Percentiles rank a stretch among this genome's conserved stretches.
phyloP scores from a whole-genome alignment of 2,888 invertebrate genomes.

The Harmothoe impar region DNA sequence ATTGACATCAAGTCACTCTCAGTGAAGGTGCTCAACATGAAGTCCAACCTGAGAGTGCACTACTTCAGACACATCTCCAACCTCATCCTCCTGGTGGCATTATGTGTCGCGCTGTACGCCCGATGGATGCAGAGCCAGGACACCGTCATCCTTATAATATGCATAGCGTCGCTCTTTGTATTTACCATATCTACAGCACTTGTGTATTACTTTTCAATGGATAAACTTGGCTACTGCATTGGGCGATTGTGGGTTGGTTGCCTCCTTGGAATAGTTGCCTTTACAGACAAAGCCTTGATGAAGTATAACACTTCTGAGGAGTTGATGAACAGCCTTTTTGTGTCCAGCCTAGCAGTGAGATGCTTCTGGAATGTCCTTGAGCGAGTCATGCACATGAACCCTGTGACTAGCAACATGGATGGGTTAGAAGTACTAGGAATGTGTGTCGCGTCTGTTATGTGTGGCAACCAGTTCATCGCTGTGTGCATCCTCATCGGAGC shows the following conservation, averaged over 20 bases:
- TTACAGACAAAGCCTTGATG: conserved; percentile 74
- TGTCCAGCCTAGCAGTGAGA: conserved; percentile 76
- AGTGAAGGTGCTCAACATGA: conserved; percentile 48
- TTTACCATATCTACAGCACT: conserved; percentile 78
- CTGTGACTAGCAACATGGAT: conserved; percentile 73
- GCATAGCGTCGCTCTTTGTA: conserved; percentile 77
- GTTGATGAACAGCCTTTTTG: conserved; percentile 79
- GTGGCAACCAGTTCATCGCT: conserved; percentile 74
- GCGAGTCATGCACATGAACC: conserved; percentile 72
- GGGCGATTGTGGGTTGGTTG: conserved; percentile 81
- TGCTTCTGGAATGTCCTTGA: conserved; percentile 77
- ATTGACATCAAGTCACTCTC: conserved; percentile 27
- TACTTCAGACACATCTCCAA: conserved; percentile 77
- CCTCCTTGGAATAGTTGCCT: conserved; percentile 79
- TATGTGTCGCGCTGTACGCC: conserved; percentile 80
- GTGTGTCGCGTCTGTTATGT: conserved; percentile 76
- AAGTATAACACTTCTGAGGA: conserved; percentile 76
- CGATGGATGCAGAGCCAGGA: conserved; percentile 78
- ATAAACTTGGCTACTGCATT: conserved; percentile 75
- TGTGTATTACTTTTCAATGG: conserved; percentile 78
- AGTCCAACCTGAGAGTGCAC: conserved; percentile 68
- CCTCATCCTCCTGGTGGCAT: conserved; percentile 76
- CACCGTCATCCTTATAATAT: conserved; percentile 75
- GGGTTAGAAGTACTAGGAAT: conserved; percentile 79
- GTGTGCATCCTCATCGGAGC: conserved; percentile 76